Conservation (phyloP, 2,888 invertebrate genomes). For the Invenusta paracnida region DNA sequence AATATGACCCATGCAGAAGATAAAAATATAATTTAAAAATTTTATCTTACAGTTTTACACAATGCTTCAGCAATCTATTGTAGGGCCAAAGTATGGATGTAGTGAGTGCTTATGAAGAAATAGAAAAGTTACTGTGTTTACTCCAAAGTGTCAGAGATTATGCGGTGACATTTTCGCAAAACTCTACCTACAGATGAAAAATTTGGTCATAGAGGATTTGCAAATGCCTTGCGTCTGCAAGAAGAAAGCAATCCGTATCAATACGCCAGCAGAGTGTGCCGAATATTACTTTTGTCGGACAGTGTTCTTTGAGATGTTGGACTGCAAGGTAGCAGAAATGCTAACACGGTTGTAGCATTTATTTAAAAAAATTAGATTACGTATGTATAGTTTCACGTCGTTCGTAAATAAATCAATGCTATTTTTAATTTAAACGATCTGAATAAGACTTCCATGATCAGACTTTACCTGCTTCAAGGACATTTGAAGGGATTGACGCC, state of each 20-base stretch:
- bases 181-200: background rate
- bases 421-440: background rate
- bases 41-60: background rate
- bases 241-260: background rate
- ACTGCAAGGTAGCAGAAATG: slow-evolving; percentile 10
- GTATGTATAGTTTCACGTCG: background rate
- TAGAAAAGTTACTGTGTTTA: background rate
- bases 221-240: background rate
- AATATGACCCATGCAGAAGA: background rate
- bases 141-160: background rate
- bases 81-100: background rate
- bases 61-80: background rate
- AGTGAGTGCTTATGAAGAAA: background rate
- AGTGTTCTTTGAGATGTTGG: background rate
- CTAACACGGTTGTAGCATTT: background rate
- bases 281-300: background rate
- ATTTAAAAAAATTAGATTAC: background rate
- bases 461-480: background rate
- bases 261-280: background rate
- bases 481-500: background rate
- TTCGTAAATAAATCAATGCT: background rate
- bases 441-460: background rate
- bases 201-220: background rate
- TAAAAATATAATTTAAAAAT: background rate
- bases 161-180: background rate